phyloP scores from a whole-genome alignment of 1,140 invertebrate genomes.

The Xylocopa sonorina region DNA sequence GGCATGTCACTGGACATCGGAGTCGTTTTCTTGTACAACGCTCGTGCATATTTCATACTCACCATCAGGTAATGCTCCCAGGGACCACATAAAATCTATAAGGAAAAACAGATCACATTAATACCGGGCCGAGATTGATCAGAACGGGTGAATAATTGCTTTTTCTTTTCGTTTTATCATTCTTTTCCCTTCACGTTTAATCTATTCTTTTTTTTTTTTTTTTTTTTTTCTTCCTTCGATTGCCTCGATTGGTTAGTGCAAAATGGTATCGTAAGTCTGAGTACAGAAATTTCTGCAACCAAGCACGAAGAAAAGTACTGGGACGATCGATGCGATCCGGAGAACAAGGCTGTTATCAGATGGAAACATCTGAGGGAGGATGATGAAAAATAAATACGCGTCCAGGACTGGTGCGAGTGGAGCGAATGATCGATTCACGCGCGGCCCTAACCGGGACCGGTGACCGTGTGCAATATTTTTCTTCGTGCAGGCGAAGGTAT shows the following conservation, averaged over 20 bases:
- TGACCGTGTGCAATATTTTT: slow-evolving; percentile 58
- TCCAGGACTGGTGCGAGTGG: neutral
- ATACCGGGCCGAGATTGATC: slow-evolving; percentile 31
- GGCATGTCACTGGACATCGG: slow-evolving; percentile 18
- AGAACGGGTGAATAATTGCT: slow-evolving; percentile 12
- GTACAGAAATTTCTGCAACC: slow-evolving; percentile 76
- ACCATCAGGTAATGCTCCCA: slow-evolving; percentile 98
- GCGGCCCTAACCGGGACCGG: too few species aligned
- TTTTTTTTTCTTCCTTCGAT: too few species aligned
- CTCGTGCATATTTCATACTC: slow-evolving; percentile 82
- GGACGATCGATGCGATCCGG: slow-evolving; percentile 3
- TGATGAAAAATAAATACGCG: neutral
- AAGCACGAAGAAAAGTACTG: slow-evolving; percentile 65
- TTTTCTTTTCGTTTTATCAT: slow-evolving; percentile 11
- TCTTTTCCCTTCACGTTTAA: slow-evolving; percentile 52
- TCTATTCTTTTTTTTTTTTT: slow-evolving; percentile 30
- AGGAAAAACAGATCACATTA: slow-evolving; percentile 87
- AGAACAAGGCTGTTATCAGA: neutral
- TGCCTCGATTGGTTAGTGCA: slow-evolving; percentile 58
- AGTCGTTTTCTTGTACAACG: slow-evolving; percentile 38
- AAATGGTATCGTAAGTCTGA: slow-evolving; percentile 42
- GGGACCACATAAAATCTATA: slow-evolving; percentile 99
- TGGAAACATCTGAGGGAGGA: neutral
- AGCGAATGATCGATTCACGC: too few species aligned
- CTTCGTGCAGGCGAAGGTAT: slow-evolving; percentile 62